Base-by-base conservation (phyloP, 2,113 vertebrate genomes). In the Cyphomyrus plagiostoma region DNA sequence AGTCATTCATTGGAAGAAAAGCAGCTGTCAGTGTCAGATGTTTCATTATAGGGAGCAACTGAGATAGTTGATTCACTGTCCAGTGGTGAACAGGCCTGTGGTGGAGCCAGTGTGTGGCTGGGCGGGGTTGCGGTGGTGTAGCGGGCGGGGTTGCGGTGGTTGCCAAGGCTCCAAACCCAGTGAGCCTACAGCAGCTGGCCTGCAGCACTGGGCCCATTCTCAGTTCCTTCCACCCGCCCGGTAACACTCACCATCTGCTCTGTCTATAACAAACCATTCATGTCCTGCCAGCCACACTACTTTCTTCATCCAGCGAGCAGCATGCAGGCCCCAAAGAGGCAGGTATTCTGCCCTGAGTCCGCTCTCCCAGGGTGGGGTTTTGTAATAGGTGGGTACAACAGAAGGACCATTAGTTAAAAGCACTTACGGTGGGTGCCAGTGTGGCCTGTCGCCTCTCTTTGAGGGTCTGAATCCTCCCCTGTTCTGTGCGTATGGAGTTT, bases 161-260 rank as follows among this genome's bases (percentile, higher is more conserved):
- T n/a, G 93, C 91, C 93, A 92, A 92, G 91, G 82, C 39, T 83
- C 7, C 80, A 46, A 39, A 7, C 21, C 39, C 19, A 0, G 39
- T n/a, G 35, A 82, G 42, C 39, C 82, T 93, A 91, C 94, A 94
- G 92, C 96, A 96, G 95, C 95, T n/a, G 85, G 13, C 26, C 48
- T 52, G 26, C n/a, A 30, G 85, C 49, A 10, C n/a, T 96, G 95
- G 93, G 93, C 30, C 30, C 19, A 2, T 23, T 50, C 92, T 91
- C 93, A 93, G 93, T 17, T n/a, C 91, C 49, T 21, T 21, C 52
- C 52, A 4, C 3, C 26, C 39, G 7, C 90, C 94, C 49, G 89
- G 90, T 89, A 90, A 92, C 93, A 95, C 91, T 90, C 93, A 89
- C 96, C 95, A 95, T 96, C 96, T 96, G 95, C 93, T 93, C 62